These are phyloP conservation scores for Bedellia somnulentella DNA, from an alignment of 2,888 invertebrate genomes.

Conservation along the genomic window DNA sequence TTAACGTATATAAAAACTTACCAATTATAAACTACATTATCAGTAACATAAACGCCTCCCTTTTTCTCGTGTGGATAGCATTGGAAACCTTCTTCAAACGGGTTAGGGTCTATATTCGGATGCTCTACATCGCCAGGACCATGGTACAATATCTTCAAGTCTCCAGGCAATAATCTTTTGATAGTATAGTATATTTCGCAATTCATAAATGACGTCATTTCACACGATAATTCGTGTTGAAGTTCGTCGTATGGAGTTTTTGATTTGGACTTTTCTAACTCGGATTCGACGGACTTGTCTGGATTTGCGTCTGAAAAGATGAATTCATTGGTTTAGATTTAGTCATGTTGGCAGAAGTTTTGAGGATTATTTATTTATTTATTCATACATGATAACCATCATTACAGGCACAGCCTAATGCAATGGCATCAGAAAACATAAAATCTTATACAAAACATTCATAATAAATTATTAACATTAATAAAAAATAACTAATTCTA, in stretches of 20 bases:
- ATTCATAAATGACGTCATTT: slow-evolving; percentile 74
- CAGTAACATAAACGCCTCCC: slow-evolving; percentile 81
- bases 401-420: too few species aligned
- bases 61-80: slow-evolving; percentile 67
- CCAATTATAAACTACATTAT: slow-evolving; percentile 79
- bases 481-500: too few species aligned
- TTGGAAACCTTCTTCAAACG: slow-evolving; percentile 68
- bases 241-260: slow-evolving; percentile 32
- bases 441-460: too few species aligned
- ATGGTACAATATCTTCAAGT: slow-evolving; percentile 74
- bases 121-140: slow-evolving; percentile 36
- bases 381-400: too few species aligned
- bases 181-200: slow-evolving; percentile 77
- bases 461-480: too few species aligned
- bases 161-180: slow-evolving; percentile 81
- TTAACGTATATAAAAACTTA: too few species aligned
- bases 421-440: too few species aligned
- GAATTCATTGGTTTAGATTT: too few species aligned
- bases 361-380: too few species aligned
- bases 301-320: slow-evolving; percentile 34
- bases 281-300: slow-evolving; percentile 36
- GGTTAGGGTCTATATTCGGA: slow-evolving; percentile 64
- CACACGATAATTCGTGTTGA: slow-evolving; percentile 65
- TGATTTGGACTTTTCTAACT: slow-evolving; percentile 25
- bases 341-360: too few species aligned